Evolutionary conservation across 1,140 invertebrate genomes (phyloP), one percentile per base, ranked within the genome.

Genomic region (Orius laevigatus): DNA sequence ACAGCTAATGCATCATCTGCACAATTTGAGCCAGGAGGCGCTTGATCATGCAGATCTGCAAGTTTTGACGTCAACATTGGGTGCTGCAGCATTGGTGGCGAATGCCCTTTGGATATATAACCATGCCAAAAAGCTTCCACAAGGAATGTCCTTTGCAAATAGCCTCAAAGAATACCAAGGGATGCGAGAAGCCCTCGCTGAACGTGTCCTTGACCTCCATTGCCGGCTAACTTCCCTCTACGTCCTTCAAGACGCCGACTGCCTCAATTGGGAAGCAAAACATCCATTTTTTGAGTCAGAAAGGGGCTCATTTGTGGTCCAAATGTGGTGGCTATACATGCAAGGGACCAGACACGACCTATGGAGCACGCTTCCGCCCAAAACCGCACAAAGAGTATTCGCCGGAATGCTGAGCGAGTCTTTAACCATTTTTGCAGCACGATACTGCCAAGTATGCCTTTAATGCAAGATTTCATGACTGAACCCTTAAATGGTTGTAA

Each of bases 271-370:
- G 80, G 73, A 73, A 55, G 71, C 63, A 50, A 61, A 62, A 4
- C 72, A 70, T 49, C 63, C 69, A 2, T 79, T 73, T 57, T 78
- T 66, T 54, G 79, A 81, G 60, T 75, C 70, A 6, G 78, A 83
- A 55, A 62, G 77, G 20, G 80, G 78, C 1, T 82, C 81, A 1
- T 82, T 81, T 38, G 74, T 76, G 3, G 70, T 86, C 41, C 82
- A 84, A 61, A 85, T 84, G 72, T 87, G 83, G 83, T 81, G 80
- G 77, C 66, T 84, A 3, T 86, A 86, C 57, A 82, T 88, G 76
- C 73, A 82, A 67, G 79, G 78, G 5, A 81, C 76, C 3, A 73
- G 71, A 55, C 70, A 77, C 56, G 79, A 84, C 64, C 62, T 85
- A 19, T 84, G 82, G 81, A 79, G 76, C 52, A 82, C 80, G 0